Base-by-base conservation (phyloP, 1,140 invertebrate genomes). In the Drosophila teissieri region DNA sequence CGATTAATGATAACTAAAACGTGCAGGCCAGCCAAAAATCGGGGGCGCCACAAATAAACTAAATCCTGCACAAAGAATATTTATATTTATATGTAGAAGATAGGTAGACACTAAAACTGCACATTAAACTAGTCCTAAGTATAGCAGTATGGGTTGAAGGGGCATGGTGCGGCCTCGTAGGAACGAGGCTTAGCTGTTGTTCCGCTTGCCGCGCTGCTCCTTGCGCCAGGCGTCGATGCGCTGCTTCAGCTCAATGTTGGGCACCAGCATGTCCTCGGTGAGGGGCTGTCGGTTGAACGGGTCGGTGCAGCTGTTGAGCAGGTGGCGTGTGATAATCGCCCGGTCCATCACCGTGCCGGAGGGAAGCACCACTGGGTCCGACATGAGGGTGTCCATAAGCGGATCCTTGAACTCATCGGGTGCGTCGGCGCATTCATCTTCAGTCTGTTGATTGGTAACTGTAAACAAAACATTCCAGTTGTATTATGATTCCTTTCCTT, bases 351-450 rank as follows among this genome's bases (percentile, higher is more conserved):
- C 93, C 82, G 97, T 97, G 61, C 98, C 98, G 60, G 97, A 98
- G 10, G 98, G 98, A 65, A 99, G 93, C 62, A 96, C 94, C 0
- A 99, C 98, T 3, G 98, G 98, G 92, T 99, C 98, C 2, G 96
- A 96, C 98, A 99, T 99, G 17, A 99, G 92, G 0, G 98, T 99
- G 89, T 98, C 97, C 98, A 99, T 99, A 1, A 99, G 93, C 0
- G 98, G 98, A 94, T 99, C 98, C 93, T 96, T 96, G 92, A 99
- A 99, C 93, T 99, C 98, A 77, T 99, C 98, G 1, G 98, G 98
- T 44, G 98, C 98, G 92, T 99, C 98, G 31, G 97, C 97, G 90
- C 96, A 98, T 92, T 99, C 98, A 72, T 98, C 97, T 88, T 97
- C 96, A 76, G 95, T 95, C 73, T 97, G 95, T 86, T 96, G 95